These are phyloP conservation scores for Petroica traversi DNA, from an alignment of 2,113 vertebrate genomes.

Conservation along the genomic window DNA sequence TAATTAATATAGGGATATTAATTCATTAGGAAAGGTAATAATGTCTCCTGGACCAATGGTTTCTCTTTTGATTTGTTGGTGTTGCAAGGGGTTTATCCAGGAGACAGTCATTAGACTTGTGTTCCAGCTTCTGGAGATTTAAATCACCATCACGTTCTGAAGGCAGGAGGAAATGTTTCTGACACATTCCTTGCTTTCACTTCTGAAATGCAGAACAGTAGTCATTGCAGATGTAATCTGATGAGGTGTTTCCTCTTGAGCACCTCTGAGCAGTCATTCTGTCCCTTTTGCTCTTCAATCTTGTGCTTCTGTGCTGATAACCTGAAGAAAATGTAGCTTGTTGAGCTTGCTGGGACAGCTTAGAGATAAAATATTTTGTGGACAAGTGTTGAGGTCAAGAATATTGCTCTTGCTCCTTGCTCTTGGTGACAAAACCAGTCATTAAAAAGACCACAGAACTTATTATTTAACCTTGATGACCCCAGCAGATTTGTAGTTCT, in stretches of 20 bases:
- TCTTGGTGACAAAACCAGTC: neutral
- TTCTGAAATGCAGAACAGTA: neutral
- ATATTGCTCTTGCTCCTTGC: no score
- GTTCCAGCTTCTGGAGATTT: neutral
- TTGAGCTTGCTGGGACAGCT: neutral
- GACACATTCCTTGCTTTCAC: neutral
- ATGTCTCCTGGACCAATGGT: neutral
- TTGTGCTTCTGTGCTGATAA: neutral
- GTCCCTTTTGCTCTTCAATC: neutral
- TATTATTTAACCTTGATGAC: neutral
- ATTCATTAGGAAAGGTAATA: neutral
- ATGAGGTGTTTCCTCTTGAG: neutral
- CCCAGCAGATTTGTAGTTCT: neutral
- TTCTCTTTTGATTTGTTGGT: neutral
- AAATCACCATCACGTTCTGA: neutral
- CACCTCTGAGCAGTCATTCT: neutral
- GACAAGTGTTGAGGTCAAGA: neutral
- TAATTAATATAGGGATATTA: neutral
- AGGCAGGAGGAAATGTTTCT: neutral
- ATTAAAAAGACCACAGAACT: neutral
- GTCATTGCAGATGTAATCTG: neutral
- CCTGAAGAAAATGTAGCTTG: neutral
- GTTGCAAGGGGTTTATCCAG: neutral
- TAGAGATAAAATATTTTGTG: neutral
- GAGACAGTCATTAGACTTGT: neutral